A percentile compares a stretch with the other conserved stretches of the same genome.
Evolutionary conservation across 2,113 vertebrate species (phyloP).

Genomic region (Leptodactylus fuscus): DNA sequence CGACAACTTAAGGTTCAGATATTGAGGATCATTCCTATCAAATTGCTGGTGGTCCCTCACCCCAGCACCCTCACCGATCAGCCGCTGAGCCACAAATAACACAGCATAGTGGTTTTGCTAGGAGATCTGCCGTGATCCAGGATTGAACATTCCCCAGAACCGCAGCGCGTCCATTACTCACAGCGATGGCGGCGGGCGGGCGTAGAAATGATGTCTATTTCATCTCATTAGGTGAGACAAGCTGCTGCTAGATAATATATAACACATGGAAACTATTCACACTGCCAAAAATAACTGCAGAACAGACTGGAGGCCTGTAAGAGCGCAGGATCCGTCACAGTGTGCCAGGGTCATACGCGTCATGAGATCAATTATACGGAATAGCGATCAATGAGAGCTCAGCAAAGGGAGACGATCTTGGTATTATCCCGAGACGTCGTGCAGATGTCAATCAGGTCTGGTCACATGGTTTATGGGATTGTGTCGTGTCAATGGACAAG

Average conservation of each 20-base stretch:
- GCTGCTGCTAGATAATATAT: constrained; percentile 18
- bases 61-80: too few species aligned
- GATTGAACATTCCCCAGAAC: background rate
- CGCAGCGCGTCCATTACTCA: background rate
- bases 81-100: too few species aligned
- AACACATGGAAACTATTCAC: constrained; percentile 43
- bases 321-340: background rate
- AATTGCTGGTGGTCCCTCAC: too few species aligned
- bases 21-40: too few species aligned
- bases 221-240: constrained; percentile 34
- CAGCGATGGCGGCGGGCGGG: background rate
- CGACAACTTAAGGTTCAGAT: too few species aligned
- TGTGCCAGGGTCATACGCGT: background rate
- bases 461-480: background rate
- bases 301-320: background rate
- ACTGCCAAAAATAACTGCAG: constrained; percentile 17
- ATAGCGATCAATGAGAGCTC: background rate
- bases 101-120: too few species aligned
- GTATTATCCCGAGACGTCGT: background rate
- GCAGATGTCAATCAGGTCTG: background rate
- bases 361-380: background rate
- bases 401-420: background rate
- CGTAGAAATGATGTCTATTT: constrained; percentile 26
- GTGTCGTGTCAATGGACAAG: background rate
- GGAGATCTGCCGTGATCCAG: too few species aligned